phyloP scores from a whole-genome alignment of 2,797 vertebrate species.

The Astyanax mexicanus region DNA sequence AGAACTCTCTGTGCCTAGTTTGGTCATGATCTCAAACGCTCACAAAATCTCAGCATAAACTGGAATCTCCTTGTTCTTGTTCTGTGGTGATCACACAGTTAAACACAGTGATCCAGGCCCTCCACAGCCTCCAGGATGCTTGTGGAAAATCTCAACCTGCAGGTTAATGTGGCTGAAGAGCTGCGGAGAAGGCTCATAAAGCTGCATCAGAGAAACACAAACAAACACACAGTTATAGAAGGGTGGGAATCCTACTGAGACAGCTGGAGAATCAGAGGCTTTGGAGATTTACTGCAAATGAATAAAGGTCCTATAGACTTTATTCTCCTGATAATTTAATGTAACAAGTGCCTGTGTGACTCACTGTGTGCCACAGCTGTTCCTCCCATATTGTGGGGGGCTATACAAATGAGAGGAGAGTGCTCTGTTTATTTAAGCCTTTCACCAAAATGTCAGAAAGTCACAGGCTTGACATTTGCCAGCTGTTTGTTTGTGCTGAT shows the following conservation, averaged over 20 bases:
- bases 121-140: neutral
- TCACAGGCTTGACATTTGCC: slow-evolving; percentile 26
- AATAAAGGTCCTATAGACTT: neutral
- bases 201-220: neutral
- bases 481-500: slow-evolving; percentile 23
- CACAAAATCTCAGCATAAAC: neutral
- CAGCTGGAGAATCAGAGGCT: neutral
- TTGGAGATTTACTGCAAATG: neutral
- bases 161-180: neutral
- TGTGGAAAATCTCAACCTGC: neutral
- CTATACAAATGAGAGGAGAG: neutral
- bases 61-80: neutral
- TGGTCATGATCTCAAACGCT: neutral
- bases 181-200: neutral
- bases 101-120: neutral
- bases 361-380: slow-evolving; percentile 9
- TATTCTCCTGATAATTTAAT: neutral
- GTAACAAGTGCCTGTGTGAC: slow-evolving; percentile 6
- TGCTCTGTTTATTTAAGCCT: slow-evolving; percentile 1
- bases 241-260: neutral
- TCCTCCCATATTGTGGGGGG: neutral
- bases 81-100: neutral
- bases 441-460: slow-evolving; percentile 21
- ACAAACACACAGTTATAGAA: neutral
- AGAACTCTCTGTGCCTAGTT: neutral